A percentile compares a stretch with the other conserved stretches of the same genome.
These are phyloP conservation scores for Elgonia sp. DNA, from an alignment of 2,888 invertebrate genomes.

Conservation along the genomic window DNA sequence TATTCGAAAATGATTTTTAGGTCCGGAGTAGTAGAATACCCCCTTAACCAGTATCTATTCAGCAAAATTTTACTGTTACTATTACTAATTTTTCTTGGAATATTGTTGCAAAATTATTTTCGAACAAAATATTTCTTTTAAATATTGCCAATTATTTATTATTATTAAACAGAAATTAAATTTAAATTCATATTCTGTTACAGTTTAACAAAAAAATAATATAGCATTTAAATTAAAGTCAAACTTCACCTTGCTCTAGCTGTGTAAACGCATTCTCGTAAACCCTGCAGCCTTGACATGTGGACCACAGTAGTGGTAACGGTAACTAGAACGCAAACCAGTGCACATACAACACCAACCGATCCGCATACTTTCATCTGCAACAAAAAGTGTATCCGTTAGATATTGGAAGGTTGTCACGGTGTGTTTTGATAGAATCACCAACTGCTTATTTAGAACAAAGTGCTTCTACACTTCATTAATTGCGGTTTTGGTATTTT, in stretches of 20 bases:
- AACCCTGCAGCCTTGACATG: constrained; percentile 94
- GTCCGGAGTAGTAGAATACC: too few species aligned
- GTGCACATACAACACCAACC: constrained; percentile 94
- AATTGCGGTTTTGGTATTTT: neutral
- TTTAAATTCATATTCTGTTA: neutral
- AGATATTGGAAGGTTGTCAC: constrained; percentile 40
- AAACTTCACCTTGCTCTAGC: constrained; percentile 83
- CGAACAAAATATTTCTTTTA: too few species aligned
- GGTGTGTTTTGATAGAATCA: constrained; percentile 36
- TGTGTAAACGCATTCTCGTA: constrained; percentile 95
- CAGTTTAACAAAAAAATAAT: neutral
- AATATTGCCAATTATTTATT: too few species aligned
- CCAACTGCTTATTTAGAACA: constrained; percentile 21
- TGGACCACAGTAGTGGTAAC: constrained; percentile 97
- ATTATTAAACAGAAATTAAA: too few species aligned
- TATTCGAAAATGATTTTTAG: too few species aligned
- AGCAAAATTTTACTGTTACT: too few species aligned
- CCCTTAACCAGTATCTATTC: too few species aligned
- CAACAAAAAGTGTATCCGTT: constrained; percentile 50
- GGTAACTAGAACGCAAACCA: constrained; percentile 95
- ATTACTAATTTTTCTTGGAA: too few species aligned
- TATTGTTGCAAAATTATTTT: too few species aligned
- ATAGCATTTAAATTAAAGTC: neutral
- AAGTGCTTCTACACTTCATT: neutral
- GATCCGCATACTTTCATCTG: constrained; percentile 96